Evolutionary conservation across 2,888 invertebrate species (phyloP).

Genomic region (Lysandra bellargus): DNA sequence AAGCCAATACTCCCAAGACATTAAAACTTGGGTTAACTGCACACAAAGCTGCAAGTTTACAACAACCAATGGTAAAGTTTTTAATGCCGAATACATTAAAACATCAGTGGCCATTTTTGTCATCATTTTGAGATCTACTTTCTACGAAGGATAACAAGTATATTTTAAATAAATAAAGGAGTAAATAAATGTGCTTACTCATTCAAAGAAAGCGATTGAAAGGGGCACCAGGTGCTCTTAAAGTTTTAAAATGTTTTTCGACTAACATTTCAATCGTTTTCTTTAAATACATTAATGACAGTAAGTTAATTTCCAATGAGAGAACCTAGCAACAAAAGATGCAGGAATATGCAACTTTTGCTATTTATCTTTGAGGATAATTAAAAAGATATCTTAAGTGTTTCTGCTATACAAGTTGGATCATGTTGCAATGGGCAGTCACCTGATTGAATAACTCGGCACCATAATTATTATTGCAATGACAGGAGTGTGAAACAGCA

Average conservation of each 20-base stretch:
- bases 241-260: background rate
- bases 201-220: background rate
- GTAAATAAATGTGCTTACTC: background rate
- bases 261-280: background rate
- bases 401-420: background rate
- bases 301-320: background rate
- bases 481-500: background rate
- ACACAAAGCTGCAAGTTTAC: background rate
- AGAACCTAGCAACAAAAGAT: background rate
- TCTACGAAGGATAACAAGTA: background rate
- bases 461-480: too few relatives aligned
- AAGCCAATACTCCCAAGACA: too few relatives aligned
- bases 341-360: background rate
- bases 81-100: slow-evolving; percentile 18
- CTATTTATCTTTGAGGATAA: background rate
- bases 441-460: too few relatives aligned
- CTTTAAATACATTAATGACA: background rate
- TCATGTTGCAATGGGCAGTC: background rate
- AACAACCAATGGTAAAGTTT: background rate
- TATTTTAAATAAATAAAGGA: background rate
- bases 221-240: background rate
- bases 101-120: slow-evolving; percentile 1
- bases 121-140: background rate
- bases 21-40: background rate
- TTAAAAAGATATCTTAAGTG: background rate